Evolutionary conservation across 2,888 invertebrate genomes (phyloP).

Genomic region (Xanthia icteritia): DNA sequence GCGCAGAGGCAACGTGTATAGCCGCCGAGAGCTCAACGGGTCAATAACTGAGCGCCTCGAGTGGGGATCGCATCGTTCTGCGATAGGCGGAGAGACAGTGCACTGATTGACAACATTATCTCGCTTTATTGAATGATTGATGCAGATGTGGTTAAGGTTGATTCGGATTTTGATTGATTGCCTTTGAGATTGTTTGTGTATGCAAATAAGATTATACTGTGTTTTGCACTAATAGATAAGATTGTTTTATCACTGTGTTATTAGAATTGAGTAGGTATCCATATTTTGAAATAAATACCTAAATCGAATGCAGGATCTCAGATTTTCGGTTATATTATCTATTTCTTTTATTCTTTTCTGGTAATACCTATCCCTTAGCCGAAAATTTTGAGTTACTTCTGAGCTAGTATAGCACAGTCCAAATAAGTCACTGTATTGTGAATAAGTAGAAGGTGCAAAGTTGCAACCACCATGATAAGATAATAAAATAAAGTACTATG

Average conservation of each 20-base stretch:
- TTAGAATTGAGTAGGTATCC: background rate
- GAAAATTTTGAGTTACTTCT: background rate
- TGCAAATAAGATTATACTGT: background rate
- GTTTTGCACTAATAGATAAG: background rate
- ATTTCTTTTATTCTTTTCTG: background rate
- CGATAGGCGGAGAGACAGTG: conserved; percentile 57
- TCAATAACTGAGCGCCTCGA: conserved; percentile 87
- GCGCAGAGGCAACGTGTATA: conserved; percentile 75
- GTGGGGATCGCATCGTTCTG: conserved; percentile 78
- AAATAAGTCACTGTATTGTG: background rate
- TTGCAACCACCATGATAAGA: background rate
- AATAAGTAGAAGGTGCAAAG: background rate
- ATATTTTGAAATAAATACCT: background rate
- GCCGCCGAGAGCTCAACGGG: conserved; percentile 74
- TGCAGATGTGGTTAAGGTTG: conserved; percentile 7
- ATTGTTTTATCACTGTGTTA: background rate
- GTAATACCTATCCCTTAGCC: background rate
- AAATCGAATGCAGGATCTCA: background rate
- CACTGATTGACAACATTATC: conserved; percentile 34
- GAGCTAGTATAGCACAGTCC: background rate
- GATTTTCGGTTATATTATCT: background rate
- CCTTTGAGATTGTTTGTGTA: conserved; percentile 2
- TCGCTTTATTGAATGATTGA: conserved; percentile 40
- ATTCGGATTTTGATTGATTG: conserved; percentile 25
- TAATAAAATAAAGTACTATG: background rate